Base-by-base conservation (phyloP, 2,797 vertebrate genomes). In the Macroramphosus scolopax region DNA sequence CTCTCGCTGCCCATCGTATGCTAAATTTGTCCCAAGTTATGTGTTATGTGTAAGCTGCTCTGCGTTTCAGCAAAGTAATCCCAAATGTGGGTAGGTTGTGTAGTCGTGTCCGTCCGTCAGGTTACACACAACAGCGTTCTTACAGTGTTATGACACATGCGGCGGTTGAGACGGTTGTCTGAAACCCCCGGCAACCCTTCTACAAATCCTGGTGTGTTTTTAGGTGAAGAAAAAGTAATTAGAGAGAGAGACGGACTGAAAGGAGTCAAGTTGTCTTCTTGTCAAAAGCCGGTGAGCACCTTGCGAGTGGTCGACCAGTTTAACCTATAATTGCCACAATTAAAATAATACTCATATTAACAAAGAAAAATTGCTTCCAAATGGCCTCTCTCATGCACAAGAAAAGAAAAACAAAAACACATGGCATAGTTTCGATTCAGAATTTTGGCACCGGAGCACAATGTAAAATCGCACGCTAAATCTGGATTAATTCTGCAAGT, bases 321-420 rank as follows among this genome's bases (percentile, higher is more conserved):
- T 90, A 89, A 89, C 86, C 88, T 85, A 68, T 89, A 89, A 90
- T 91, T 89, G 84, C 85, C 16, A 87, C 85, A 89, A 90, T 89
- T 90, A 85, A 88, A 86, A 88, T 89, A 87, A 91, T 88, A 85
- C 80, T 87, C 85, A 86, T 88, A 87, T 89, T 90, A 91, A 91
- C 87, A 87, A 82, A 85, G 75, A 77, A 76, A 88, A 88, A 91
- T 89, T 86, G 87, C 81, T 91, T 91, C 89, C 89, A 90, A 88
- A 91, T 89, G 89, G 58, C 61, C 64, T 51, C 72, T 72, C 74
- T 53, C 74, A 79, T 78, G 82, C 35, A 52, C 74, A 66, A 55
- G 72, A 76, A 61, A 67, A 75, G 74, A 83, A 85, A 85, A 84
- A 75, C 41, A 68, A 70, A 81, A 81, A 72, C 80, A 84, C 52